Evolutionary conservation across 2,888 invertebrate species (phyloP).

Genomic region (Nemapogon koenigi): DNA sequence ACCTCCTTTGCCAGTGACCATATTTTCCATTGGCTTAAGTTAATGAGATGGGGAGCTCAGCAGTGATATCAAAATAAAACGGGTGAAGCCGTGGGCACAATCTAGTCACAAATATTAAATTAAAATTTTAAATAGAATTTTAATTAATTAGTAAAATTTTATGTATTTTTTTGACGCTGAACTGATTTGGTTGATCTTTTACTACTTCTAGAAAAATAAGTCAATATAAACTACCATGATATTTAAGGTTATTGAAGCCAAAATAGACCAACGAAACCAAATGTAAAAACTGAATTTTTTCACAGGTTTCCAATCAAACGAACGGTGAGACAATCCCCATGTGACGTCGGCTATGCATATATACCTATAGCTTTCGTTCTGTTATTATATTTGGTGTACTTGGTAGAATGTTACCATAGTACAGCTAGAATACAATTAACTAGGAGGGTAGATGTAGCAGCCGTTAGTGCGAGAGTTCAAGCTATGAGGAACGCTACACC

Average conservation of each 20-base stretch:
- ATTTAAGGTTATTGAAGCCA: too few species aligned
- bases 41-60: too few species aligned
- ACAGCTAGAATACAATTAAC: conserved; percentile 74
- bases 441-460: conserved; percentile 68
- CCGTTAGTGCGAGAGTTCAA: conserved; percentile 70
- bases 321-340: conserved; percentile 73
- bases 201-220: too few species aligned
- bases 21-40: too few species aligned
- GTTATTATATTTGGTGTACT: conserved; percentile 79
- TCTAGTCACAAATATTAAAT: background rate
- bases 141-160: background rate
- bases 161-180: too few species aligned
- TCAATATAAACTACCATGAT: too few species aligned
- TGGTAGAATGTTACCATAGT: conserved; percentile 85
- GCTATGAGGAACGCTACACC: conserved; percentile 74
- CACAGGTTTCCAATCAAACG: conserved; percentile 67
- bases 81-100: too few species aligned
- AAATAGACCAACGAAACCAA: too few species aligned
- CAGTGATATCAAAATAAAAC: too few species aligned
- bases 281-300: background rate
- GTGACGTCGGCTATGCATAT: conserved; percentile 83
- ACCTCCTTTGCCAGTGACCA: too few species aligned
- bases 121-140: background rate
- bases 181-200: too few species aligned
- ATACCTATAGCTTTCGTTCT: conserved; percentile 82